A percentile compares a stretch with the other conserved stretches of the same genome.
phyloP scores from a whole-genome alignment of 2,888 invertebrate genomes.

The Cryptus viduatorius region DNA sequence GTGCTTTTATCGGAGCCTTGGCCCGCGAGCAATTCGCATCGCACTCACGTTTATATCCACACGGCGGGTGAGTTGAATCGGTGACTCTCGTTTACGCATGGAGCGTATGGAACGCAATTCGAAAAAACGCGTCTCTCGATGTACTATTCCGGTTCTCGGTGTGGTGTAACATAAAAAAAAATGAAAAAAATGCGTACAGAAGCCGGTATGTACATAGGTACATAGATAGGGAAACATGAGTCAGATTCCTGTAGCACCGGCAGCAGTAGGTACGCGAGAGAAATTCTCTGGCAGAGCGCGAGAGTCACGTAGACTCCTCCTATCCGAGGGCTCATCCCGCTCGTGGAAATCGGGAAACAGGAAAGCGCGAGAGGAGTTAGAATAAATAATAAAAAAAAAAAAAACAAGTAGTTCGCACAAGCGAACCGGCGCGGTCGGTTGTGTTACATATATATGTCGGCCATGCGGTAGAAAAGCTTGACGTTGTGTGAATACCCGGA shows the following conservation, averaged over 20 bases:
- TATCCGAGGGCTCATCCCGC: slow-evolving; percentile 34
- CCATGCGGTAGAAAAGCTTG: slow-evolving; percentile 32
- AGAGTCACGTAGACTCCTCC: slow-evolving; percentile 57
- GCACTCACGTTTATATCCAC: slow-evolving; percentile 40
- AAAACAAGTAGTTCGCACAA: neutral
- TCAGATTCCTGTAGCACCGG: slow-evolving; percentile 10
- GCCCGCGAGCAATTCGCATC: slow-evolving; percentile 20
- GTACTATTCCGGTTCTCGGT: neutral
- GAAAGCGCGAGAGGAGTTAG: slow-evolving; percentile 32
- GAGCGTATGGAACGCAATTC: slow-evolving; percentile 27
- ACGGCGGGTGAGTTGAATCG: neutral
- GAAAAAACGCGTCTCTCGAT: slow-evolving; percentile 31
- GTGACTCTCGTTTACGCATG: slow-evolving; percentile 42
- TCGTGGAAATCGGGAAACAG: slow-evolving; percentile 58
- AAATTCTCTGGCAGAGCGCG: slow-evolving; percentile 48
- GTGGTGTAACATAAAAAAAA: neutral
- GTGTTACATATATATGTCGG: slow-evolving; percentile 13
- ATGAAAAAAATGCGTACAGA: neutral
- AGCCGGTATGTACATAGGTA: slow-evolving; percentile 32
- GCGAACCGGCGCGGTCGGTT: neutral
- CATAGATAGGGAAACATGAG: slow-evolving; percentile 18
- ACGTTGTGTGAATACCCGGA: slow-evolving; percentile 11
- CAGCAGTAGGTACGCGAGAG: neutral
- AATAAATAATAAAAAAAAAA: slow-evolving; percentile 2
- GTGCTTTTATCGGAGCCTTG: slow-evolving; percentile 21